A percentile compares a stretch with the other conserved stretches of the same genome.
These are phyloP conservation scores for human (Homo sapiens) DNA, from an alignment of 2,113 vertebrate genomes.

Conservation along the genomic window GRCh38 chr1:2569501-2570000, in stretches of 20 bases:
- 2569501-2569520: background rate
- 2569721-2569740: too few species aligned
- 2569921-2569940: background rate
- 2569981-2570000: background rate
- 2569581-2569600: background rate
- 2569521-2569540: background rate
- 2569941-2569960: background rate
- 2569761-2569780: too few species aligned
- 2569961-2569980: background rate
- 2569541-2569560: background rate
- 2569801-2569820: background rate
- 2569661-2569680: background rate
- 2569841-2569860: background rate
- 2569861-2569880: background rate
- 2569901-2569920: too few species aligned
- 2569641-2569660: accelerated
- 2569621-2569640: background rate
- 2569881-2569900: background rate
- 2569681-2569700: accelerated
- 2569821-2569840: background rate
- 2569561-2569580: too few species aligned
- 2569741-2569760: background rate
- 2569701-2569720: too few species aligned
- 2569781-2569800: background rate
- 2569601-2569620: background rate